phyloP scores from a whole-genome alignment of 1,140 invertebrate genomes.

The Drosophila takahashii region DNA sequence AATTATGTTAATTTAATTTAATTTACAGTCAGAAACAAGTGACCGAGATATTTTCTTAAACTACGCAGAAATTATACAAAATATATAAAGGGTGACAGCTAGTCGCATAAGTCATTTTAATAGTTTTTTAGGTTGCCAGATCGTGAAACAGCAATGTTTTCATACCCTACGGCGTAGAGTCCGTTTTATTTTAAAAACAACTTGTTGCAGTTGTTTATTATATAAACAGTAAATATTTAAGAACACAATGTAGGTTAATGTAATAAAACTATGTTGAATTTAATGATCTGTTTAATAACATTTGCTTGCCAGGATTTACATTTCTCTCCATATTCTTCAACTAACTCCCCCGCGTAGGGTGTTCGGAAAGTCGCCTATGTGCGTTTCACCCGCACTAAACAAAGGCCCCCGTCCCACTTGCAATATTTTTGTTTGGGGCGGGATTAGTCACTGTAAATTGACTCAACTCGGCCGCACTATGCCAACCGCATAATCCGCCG shows the following conservation, averaged over 20 bases:
- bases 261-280: too few relatives aligned
- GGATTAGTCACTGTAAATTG: constrained; percentile 67
- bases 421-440: constrained; percentile 52
- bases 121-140: not conserved
- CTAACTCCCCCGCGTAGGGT: constrained; percentile 5
- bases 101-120: not conserved
- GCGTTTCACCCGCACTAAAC: constrained; percentile 28
- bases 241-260: not conserved
- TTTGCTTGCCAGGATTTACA: not conserved
- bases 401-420: constrained; percentile 43
- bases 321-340: not conserved
- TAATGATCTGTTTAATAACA: not conserved
- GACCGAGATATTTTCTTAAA: too few relatives aligned
- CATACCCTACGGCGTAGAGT: constrained; percentile 1
- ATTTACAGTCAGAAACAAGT: too few relatives aligned
- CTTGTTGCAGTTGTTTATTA: not conserved
- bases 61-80: not conserved
- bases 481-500: constrained; percentile 35
- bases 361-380: not conserved
- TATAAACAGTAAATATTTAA: too few relatives aligned
- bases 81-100: not conserved
- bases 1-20: too few relatives aligned
- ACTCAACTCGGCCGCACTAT: constrained; percentile 28
- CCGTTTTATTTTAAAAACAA: not conserved
- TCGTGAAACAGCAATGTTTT: constrained; percentile 7